Conservation (phyloP, 2,888 invertebrate genomes). For the Lordiphosa fenestrarum region DNA sequence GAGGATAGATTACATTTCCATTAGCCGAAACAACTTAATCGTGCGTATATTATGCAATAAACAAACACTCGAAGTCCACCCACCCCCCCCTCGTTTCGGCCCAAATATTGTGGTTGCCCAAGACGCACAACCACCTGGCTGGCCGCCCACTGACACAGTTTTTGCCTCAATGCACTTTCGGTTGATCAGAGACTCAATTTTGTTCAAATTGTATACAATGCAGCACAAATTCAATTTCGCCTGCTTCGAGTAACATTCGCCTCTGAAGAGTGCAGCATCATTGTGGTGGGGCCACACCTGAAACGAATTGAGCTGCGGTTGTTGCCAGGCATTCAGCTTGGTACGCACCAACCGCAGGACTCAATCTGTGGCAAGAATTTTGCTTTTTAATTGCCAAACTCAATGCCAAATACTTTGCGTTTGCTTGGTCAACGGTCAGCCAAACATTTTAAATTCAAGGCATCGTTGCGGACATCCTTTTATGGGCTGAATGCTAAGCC, state of each 20-base stretch:
- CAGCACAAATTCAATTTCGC: constrained; percentile 8
- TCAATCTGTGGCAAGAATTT: constrained; percentile 20
- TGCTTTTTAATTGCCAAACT: constrained; percentile 38
- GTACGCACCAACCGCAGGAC: background rate
- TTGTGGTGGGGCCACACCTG: background rate
- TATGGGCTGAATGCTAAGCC: constrained; percentile 30
- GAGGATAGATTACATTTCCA: constrained; percentile 26
- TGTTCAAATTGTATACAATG: background rate
- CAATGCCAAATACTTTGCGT: constrained; percentile 16
- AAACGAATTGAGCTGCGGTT: constrained; percentile 6
- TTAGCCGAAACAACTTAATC: constrained; percentile 36
- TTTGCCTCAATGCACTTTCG: constrained; percentile 22
- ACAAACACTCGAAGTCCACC: constrained; percentile 12
- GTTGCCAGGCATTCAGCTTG: background rate
- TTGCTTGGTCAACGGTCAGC: no score
- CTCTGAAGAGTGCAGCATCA: constrained; percentile 1
- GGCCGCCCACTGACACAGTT: constrained; percentile 10
- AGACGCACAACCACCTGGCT: background rate
- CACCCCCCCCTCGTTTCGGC: no score
- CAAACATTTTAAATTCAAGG: constrained; percentile 40
- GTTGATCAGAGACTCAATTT: constrained; percentile 12
- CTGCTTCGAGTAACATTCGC: constrained; percentile 1
- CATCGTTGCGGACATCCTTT: constrained; percentile 36
- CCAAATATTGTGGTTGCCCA: constrained; percentile 10
- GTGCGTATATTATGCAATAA: constrained; percentile 22